Evolutionary conservation across 2,888 invertebrate genomes (phyloP), one percentile per base, ranked within the genome.

Genomic region (Hyppa rectilinea): DNA sequence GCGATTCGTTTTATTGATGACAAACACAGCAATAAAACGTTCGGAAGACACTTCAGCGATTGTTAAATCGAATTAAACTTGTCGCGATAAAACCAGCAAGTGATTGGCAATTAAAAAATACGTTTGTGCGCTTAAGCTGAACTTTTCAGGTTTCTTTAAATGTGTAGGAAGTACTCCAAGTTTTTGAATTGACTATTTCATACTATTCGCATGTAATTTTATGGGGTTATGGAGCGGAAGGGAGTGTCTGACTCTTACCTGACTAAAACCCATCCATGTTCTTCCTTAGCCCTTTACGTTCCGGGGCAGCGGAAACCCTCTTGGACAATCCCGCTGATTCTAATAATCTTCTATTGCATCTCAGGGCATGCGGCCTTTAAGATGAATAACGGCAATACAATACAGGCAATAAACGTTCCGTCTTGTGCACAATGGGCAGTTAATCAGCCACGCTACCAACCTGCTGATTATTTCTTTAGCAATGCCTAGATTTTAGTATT

Each of bases 51-150:
- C 59, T 69, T 49, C 38, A 62, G 56, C 23, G 56, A 73, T 43
- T 63, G 69, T 58, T 49, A 78, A 81, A 71, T 64, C 49, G 62
- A 78, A 71, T 78, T 78, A 43, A 67, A 68, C 20, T 45, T 34
- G 38, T 68, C 55, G 10, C 52, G 6, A 74, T 59, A 66, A 50
- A 65, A 65, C 7, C n/a, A 52, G 38, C 40, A 53, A 76, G 26
- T 65, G 31, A 72, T 65, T 61, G 50, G 26, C 40, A n/a, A 72
- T 71, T 75, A 40, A 53, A 53, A 31, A 47, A 14, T 38, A 45
- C 45, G 26, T 74, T 9, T 6, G 26, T 38, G 26, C 23, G 31
- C 74, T 45, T 38, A 6, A 38, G 29, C 7, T 40, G 26, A 29
- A 62, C 45, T 74, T 47, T 38, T 34, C 31, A 23, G 40, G 34